Base-by-base conservation (phyloP, 2,113 vertebrate species). In the Anarhynchus alexandrinus region DNA sequence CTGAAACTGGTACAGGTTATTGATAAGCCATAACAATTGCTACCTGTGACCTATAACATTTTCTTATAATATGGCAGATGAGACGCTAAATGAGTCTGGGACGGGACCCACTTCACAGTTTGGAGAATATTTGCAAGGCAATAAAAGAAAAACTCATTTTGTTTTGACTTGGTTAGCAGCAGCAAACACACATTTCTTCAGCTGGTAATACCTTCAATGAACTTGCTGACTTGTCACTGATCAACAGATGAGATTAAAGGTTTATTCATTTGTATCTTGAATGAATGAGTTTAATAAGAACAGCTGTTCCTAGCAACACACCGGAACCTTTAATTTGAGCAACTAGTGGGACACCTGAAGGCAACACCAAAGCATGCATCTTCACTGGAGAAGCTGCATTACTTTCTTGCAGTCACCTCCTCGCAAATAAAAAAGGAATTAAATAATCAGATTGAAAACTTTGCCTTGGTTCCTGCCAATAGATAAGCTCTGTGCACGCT, bases 291-390 rank as follows among this genome's bases (percentile, higher is more conserved):
- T 94, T 93, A 95, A 86, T 70, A 71, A 66, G 85, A 94, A 74
- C 66, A 94, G 76, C 57, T 85, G 57, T 79, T 97, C 61, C 61
- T 47, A 92, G 82, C 72, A 93, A 84, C 64, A 94, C 70, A 90
- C n/a, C 91, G 94, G 71, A 96, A 91, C 65, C 49, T 97, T 95
- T 94, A 82, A 91, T 95, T 82, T 94, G 89, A 96, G 72, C 83
- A 94, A 65, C 69, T 95, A 95, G 97, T 79, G 65, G 94, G 88
- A 94, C 88, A 90, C 88, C 55, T 49, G 52, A 92, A 88, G 82
- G 80, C 49, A 80, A n/a, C 89, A 80, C 87, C 92, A 97, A 96
- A 97, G 45, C 66, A 76, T 25, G 81, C 23, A 36, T 43, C 72
- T 94, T 97, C 91, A 62, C 82, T 80, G 74, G 45, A 87, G 30